Evolutionary conservation across 2,113 vertebrate species (phyloP).

Genomic region (Orcinus orca): DNA sequence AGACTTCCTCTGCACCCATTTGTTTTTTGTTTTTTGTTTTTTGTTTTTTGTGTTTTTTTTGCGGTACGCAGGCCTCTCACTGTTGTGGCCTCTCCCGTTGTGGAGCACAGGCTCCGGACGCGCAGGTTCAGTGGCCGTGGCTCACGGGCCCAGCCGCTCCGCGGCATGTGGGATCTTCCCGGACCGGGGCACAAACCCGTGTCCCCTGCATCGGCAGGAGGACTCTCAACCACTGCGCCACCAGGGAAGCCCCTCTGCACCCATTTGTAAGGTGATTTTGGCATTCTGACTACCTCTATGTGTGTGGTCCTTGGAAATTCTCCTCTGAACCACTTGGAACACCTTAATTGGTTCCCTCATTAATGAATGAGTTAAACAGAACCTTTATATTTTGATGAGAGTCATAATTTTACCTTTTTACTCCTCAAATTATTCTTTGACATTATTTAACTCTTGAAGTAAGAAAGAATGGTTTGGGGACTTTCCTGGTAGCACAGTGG

Average conservation of each 20-base stretch:
- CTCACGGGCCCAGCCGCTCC: too few relatives aligned
- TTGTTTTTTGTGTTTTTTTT: too few relatives aligned
- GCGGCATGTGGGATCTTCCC: too few relatives aligned
- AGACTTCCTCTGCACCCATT: not conserved
- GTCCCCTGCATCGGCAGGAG: too few relatives aligned
- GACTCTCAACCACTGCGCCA: too few relatives aligned
- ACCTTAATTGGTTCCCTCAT: not conserved
- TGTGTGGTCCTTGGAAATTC: not conserved
- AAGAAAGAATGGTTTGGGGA: not conserved
- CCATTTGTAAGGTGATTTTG: not conserved
- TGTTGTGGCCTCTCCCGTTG: too few relatives aligned
- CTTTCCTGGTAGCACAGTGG: too few relatives aligned
- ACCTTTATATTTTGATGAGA: slow-evolving; percentile 5
- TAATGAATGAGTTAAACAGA: slow-evolving; percentile 10
- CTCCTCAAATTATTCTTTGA: not conserved
- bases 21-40: too few relatives aligned
- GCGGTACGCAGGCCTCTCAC: too few relatives aligned
- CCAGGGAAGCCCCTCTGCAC: not conserved
- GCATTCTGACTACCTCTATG: not conserved
- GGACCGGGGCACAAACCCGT: too few relatives aligned
- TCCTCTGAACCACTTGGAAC: not conserved
- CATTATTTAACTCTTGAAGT: not conserved
- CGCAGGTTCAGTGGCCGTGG: too few relatives aligned
- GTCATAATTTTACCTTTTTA: not conserved
- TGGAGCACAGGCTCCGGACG: too few relatives aligned